Evolutionary conservation across 2,797 vertebrate genomes (phyloP).

Genomic region (Mallotus villosus): DNA sequence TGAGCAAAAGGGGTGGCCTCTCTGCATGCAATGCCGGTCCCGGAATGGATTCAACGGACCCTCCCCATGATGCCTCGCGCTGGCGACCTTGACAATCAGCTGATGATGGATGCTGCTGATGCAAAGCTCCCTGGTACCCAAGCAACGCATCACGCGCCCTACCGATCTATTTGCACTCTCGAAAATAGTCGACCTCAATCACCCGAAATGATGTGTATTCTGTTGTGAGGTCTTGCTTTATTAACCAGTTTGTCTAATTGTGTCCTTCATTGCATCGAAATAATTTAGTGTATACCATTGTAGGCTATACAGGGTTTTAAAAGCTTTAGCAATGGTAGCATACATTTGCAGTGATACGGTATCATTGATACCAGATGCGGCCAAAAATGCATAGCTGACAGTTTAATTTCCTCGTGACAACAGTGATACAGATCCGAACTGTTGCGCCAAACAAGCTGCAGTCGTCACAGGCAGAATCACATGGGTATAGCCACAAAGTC

Average conservation of each 20-base stretch:
- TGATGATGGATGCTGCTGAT: conserved; percentile 59
- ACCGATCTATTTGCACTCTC: conserved; percentile 1
- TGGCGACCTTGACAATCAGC: conserved; percentile 68
- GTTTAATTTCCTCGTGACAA: neutral
- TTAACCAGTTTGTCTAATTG: too few species aligned
- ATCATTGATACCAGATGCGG: neutral
- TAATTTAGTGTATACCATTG: neutral
- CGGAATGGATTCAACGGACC: conserved; percentile 39
- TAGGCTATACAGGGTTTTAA: neutral
- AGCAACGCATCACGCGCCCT: conserved; percentile 35
- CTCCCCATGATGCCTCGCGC: conserved; percentile 62
- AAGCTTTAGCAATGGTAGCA: too few species aligned
- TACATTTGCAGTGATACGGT: neutral
- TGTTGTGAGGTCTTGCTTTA: neutral
- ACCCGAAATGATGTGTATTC: neutral
- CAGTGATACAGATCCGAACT: neutral
- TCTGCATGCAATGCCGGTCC: conserved; percentile 24
- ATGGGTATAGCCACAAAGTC: too few species aligned
- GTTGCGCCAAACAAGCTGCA: neutral
- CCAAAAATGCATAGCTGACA: neutral
- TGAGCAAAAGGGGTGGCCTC: conserved; percentile 16
- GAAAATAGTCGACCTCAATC: neutral
- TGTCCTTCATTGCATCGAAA: too few species aligned
- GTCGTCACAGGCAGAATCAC: too few species aligned
- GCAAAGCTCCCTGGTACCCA: conserved; percentile 40